phyloP scores from a whole-genome alignment of 2,888 invertebrate species.

The Elaeidobius kamerunicus region DNA sequence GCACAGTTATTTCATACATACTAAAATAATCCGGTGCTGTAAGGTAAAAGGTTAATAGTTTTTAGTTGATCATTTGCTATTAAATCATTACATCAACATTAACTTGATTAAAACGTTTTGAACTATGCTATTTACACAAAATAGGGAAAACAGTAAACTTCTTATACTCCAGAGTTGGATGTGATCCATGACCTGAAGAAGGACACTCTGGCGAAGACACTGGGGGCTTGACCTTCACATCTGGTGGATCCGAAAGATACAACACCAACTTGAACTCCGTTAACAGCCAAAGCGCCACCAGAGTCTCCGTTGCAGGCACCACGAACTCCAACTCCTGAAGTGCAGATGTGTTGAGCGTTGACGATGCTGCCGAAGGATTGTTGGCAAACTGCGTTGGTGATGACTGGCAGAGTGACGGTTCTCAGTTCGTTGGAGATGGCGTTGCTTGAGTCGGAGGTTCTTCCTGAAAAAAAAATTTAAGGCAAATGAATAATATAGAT shows the following conservation, averaged over 20 bases:
- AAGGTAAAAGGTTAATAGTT: too few relatives aligned
- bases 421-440: neutral
- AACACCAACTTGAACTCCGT: constrained; percentile 14
- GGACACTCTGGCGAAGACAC: constrained; percentile 16
- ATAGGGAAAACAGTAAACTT: too few relatives aligned
- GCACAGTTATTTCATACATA: too few relatives aligned
- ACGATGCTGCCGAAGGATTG: constrained; percentile 45
- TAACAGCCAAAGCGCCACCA: constrained; percentile 13
- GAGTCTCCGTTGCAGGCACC: constrained; percentile 18
- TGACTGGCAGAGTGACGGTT: constrained; percentile 42
- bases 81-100: too few relatives aligned
- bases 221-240: constrained; percentile 8
- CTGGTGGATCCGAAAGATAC: constrained; percentile 13
- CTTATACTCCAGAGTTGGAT: constrained; percentile 8
- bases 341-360: constrained; percentile 50
- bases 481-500: too few relatives aligned
- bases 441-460: neutral
- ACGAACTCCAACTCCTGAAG: constrained; percentile 42
- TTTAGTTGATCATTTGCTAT: too few relatives aligned
- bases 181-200: constrained; percentile 11
- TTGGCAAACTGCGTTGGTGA: constrained; percentile 50
- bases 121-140: too few relatives aligned
- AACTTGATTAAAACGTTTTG: too few relatives aligned
- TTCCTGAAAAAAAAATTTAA: constrained; percentile 1
- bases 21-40: too few relatives aligned